A percentile compares a stretch with the other conserved stretches of the same genome.
Conservation (phyloP, 1,140 invertebrate genomes). For the Campoletis sonorensis region DNA sequence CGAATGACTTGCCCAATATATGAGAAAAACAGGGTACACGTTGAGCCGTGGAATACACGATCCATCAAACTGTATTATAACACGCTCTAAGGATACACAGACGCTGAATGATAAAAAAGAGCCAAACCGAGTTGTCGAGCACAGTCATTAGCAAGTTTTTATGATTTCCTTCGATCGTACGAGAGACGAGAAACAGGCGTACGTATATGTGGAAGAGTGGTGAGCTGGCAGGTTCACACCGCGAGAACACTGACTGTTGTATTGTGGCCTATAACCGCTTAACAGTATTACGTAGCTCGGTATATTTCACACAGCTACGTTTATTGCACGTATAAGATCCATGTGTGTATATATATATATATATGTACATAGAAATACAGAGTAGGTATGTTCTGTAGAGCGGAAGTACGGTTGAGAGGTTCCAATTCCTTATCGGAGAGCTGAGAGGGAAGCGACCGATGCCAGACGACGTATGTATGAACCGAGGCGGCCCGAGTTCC, state of each 20-base stretch:
- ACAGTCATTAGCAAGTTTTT: constrained; percentile 26
- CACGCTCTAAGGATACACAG: not conserved
- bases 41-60: not conserved
- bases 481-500: constrained; percentile 45
- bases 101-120: constrained; percentile 18
- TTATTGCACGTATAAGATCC: too few relatives aligned
- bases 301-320: not conserved
- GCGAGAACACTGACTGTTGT: constrained; percentile 8
- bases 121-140: constrained; percentile 24
- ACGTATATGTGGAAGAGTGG: not conserved
- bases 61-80: not conserved
- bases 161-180: constrained; percentile 36
- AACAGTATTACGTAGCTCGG: constrained; percentile 13
- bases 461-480: constrained; percentile 51
- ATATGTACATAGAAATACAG: not conserved
- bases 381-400: constrained; percentile 31
- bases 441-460: constrained; percentile 42
- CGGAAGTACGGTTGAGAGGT: constrained; percentile 71
- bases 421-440: constrained; percentile 67
- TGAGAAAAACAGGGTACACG: too few relatives aligned
- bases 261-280: constrained; percentile 2
- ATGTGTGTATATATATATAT: too few relatives aligned
- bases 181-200: not conserved
- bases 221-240: constrained; percentile 25
- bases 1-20: too few relatives aligned